Evolutionary conservation across 2,888 invertebrate genomes (phyloP).

Genomic region (Lasioglossum leucozonium): DNA sequence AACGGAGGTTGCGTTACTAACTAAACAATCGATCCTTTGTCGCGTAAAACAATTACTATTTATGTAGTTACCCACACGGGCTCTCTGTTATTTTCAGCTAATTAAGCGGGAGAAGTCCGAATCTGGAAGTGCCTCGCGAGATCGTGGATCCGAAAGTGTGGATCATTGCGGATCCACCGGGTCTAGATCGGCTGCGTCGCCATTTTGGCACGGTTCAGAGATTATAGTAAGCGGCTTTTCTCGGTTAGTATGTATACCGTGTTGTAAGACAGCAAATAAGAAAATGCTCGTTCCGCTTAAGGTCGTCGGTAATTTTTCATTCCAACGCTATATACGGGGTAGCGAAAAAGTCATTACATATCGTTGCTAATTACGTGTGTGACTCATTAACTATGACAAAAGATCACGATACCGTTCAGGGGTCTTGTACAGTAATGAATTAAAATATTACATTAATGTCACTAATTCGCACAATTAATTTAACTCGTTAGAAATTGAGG

Average conservation of each 20-base stretch:
- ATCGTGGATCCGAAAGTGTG: neutral
- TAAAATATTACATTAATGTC: neutral
- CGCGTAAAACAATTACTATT: neutral
- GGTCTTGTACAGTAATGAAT: neutral
- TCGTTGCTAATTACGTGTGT: neutral
- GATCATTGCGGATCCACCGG: neutral
- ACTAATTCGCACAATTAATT: no score
- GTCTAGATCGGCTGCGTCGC: slow-evolving; percentile 16
- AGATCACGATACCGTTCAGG: neutral
- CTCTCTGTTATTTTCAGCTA: neutral
- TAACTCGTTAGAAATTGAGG: neutral
- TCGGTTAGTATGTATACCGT: neutral
- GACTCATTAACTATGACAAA: neutral
- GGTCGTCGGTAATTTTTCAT: neutral
- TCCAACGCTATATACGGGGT: neutral
- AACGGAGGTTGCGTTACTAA: neutral
- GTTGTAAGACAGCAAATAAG: slow-evolving; percentile 33
- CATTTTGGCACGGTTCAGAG: neutral
- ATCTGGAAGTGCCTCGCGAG: neutral
- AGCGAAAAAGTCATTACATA: neutral
- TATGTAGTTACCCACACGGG: no score
- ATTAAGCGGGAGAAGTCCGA: neutral
- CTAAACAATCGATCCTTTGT: no score
- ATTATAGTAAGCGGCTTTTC: neutral
- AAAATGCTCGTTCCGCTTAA: neutral